Evolutionary conservation across 2,888 invertebrate species (phyloP).

Genomic region (Altica lythri): DNA sequence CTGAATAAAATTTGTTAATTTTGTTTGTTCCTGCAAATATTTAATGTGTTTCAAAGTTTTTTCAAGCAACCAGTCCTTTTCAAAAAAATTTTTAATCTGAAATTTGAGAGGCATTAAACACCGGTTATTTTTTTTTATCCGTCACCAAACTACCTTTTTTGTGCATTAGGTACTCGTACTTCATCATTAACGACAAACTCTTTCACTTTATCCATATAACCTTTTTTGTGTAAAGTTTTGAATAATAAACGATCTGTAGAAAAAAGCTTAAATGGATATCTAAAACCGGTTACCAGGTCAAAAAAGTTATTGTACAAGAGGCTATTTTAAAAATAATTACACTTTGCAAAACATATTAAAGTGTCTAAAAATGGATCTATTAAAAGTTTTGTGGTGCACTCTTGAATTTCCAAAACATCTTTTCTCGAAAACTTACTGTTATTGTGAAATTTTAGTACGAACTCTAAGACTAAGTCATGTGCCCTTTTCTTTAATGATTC

Average conservation of each 20-base stretch:
- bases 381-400: background rate
- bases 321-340: background rate
- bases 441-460: constrained; percentile 14
- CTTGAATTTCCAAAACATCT: constrained; percentile 17
- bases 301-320: constrained; percentile 1
- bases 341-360: background rate
- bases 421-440: constrained; percentile 19
- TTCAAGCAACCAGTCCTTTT: constrained; percentile 12
- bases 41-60: constrained; percentile 10
- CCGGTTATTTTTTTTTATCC: constrained; percentile 42
- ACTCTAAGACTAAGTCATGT: background rate
- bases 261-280: background rate
- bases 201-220: constrained; percentile 5
- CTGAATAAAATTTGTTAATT: constrained; percentile 36
- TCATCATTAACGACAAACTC: constrained; percentile 10
- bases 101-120: constrained; percentile 47
- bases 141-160: background rate
- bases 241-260: constrained; percentile 7
- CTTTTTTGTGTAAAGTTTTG: background rate
- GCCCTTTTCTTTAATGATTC: background rate
- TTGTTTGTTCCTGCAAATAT: background rate
- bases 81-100: constrained; percentile 23
- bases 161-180: background rate
- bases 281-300: background rate
- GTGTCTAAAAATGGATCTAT: constrained; percentile 1